These are phyloP conservation scores for Cyanoramphus novaezelandiae DNA, from an alignment of 2,113 vertebrate species.

Conservation along the genomic window DNA sequence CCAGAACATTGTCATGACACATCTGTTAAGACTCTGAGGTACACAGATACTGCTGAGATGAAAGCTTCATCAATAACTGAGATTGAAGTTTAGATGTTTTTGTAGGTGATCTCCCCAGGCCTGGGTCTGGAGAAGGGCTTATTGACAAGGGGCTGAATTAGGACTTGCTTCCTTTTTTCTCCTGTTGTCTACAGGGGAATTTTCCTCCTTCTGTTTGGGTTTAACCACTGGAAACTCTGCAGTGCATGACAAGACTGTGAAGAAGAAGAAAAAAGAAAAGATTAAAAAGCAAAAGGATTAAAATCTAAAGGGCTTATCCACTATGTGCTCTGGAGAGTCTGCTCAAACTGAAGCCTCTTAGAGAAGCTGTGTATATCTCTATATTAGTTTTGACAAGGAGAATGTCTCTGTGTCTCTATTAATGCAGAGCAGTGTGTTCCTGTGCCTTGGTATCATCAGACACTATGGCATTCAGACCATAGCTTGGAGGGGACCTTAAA, in stretches of 20 bases:
- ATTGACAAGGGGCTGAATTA: neutral
- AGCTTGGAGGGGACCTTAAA: neutral
- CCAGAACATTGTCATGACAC: neutral
- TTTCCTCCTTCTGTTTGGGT: neutral
- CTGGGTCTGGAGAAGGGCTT: neutral
- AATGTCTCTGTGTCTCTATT: neutral
- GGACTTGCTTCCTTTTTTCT: neutral
- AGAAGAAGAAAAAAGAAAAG: neutral
- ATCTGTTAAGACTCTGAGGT: neutral
- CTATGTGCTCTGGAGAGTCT: neutral
- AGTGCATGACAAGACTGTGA: conserved; percentile 1
- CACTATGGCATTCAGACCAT: neutral
- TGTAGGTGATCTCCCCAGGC: neutral
- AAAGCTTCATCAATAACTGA: neutral
- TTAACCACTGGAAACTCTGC: conserved; percentile 37
- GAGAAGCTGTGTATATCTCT: neutral
- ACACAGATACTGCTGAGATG: neutral
- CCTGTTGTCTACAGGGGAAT: neutral
- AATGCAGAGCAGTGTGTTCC: neutral
- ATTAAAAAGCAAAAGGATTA: conserved; percentile 57
- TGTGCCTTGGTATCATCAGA: neutral
- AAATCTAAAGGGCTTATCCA: conserved; percentile 18
- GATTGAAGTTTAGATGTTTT: neutral
- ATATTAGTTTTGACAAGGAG: neutral
- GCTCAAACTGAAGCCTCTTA: neutral